Evolutionary conservation across 2,888 invertebrate genomes (phyloP), one percentile per base, ranked within the genome.

Genomic region (Diabrotica balteata): DNA sequence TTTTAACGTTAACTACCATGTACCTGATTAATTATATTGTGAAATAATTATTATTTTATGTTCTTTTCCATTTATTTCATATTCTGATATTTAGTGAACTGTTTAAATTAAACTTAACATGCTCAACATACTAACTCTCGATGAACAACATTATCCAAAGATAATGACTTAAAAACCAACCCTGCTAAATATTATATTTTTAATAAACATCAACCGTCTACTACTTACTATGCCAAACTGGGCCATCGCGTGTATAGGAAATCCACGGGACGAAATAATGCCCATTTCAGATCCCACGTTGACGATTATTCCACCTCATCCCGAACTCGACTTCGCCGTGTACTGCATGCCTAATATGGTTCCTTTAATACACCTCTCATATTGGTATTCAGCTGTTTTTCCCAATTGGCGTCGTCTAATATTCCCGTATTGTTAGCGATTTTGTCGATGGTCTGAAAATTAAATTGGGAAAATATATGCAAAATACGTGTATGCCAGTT

Each of bases 381-480:
- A 71, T 84, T 84, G 6, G 80, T 80, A 42, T 77, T 90, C 44
- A 92, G 89, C 82, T 91, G 75, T 8, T 90, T 84, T 79, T 92
- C 91, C 92, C 92, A 92, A 78, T 90, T 89, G 74, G 90, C 85
- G 78, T 92, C 92, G 81, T 92, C 91, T 88, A 92, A 90, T 53
- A 92, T 89, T 3, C 93, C 93, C 7, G 93, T 93, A 80, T 93
- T 93, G 83, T 93, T 93, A 10, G 88, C 83, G 2, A 89, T 84
- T 60, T 89, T 86, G 70, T 88, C 87, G 10, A 75, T 73, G 8
- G 69, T 55, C 55, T 75, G 68, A 61, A 60, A 50, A 46, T 44
- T 7, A 7, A 45, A 57, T 47, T 47, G 47, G 8, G 8, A 47
- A 8, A 57, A 57, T 3, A 7, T 17, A 45, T 55, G 7, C 32